Evolutionary conservation across 2,113 vertebrate species (phyloP).

Genomic region (Amazona guildingii): DNA sequence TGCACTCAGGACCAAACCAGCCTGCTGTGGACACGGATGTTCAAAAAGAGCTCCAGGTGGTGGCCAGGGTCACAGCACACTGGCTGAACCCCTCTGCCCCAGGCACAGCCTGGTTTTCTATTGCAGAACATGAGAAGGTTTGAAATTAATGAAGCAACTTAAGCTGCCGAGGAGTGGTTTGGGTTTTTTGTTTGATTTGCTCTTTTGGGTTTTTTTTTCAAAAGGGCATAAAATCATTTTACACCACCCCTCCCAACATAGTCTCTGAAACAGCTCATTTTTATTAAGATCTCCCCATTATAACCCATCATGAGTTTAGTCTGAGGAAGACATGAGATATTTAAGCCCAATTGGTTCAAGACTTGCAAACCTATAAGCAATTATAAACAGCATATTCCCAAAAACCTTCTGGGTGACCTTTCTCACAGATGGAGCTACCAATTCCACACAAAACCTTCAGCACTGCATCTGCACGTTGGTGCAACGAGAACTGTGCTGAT

Average conservation of each 20-base stretch:
- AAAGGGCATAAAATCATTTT: background rate
- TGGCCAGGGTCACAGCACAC: background rate
- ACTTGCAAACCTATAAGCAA: background rate
- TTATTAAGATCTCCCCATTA: background rate
- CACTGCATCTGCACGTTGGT: background rate
- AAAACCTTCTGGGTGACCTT: background rate
- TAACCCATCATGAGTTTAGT: background rate
- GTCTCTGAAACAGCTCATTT: background rate
- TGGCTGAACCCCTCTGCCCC: background rate
- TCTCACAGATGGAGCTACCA: background rate
- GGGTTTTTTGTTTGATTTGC: background rate
- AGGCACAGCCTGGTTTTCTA: background rate
- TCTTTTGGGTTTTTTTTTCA: background rate
- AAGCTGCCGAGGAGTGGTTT: background rate
- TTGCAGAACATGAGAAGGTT: background rate
- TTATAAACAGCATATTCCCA: background rate
- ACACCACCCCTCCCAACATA: background rate
- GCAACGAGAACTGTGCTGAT: background rate
- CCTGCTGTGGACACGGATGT: background rate
- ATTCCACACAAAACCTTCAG: background rate
- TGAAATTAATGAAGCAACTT: background rate
- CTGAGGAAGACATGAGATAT: background rate
- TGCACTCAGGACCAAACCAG: fast-evolving
- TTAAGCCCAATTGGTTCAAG: background rate
- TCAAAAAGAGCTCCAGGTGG: background rate